Conservation (phyloP, 2,888 invertebrate genomes). For the Bhutanitis thaidina region DNA sequence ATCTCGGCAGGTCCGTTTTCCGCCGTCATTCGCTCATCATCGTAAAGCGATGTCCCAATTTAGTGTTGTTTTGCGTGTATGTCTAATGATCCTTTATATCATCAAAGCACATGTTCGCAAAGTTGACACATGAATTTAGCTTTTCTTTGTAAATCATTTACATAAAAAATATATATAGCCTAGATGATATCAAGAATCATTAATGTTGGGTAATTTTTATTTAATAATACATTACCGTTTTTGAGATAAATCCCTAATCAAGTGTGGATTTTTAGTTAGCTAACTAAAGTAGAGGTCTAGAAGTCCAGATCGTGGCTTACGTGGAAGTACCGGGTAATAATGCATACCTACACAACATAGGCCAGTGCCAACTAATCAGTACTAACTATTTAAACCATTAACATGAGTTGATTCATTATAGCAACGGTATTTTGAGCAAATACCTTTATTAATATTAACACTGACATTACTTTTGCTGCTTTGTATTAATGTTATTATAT, state of each 20-base stretch:
- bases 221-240: constrained; percentile 31
- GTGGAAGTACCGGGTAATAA: background rate
- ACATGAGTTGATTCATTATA: background rate
- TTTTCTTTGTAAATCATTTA: too few species aligned
- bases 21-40: constrained; percentile 32
- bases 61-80: constrained; percentile 37
- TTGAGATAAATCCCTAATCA: constrained; percentile 38
- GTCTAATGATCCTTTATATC: constrained; percentile 21
- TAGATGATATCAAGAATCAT: constrained; percentile 44
- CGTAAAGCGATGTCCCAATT: constrained; percentile 39
- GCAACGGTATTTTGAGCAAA: background rate
- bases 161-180: too few species aligned
- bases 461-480: background rate
- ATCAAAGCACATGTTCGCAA: constrained; percentile 9
- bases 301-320: background rate
- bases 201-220: constrained; percentile 29
- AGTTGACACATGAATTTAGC: too few species aligned
- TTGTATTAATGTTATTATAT: constrained; percentile 20
- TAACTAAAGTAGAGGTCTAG: constrained; percentile 19
- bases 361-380: background rate
- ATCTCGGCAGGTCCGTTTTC: constrained; percentile 89
- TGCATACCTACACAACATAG: background rate
- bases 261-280: constrained; percentile 29
- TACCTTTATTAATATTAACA: constrained; percentile 6
- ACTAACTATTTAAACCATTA: constrained; percentile 2